Base-by-base conservation (phyloP, 2,888 invertebrate genomes). In the Ypsolopha scabrella region DNA sequence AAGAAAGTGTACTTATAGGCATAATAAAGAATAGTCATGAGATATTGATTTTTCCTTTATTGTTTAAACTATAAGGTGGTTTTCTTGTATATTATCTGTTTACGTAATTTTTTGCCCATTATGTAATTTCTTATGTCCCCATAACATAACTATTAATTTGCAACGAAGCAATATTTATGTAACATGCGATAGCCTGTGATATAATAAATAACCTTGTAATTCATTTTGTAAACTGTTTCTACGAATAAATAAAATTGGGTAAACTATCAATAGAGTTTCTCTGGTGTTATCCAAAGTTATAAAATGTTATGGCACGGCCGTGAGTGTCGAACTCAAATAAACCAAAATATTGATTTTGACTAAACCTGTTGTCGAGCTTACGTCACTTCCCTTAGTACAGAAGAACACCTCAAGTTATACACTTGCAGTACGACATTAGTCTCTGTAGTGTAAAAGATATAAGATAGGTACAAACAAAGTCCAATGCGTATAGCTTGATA, bases 141-240 rank as follows among this genome's bases (percentile, higher is more conserved):
- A 39, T 47, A 33, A n/a, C 51, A 37, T 49, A 43, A 49, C 48
- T 53, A 24, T 24, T 24, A 53, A 34, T 57, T 55, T 54, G 46
- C 65, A 63, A 62, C 57, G 56, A 62, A 61, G 57, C 62, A 58
- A 58, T 60, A 43, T 13, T 11, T 63, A 62, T 62, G 60, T 70
- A 65, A 61, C 68, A 70, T 70, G 67, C 66, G 67, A 69, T 72
- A 74, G 74, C 76, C 81, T 83, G 82, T 83, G 81, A 82, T 24
- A 24, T 24, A 4, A 24, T 81, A 78, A 4, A 24, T 81, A 78
- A 75, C 68, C 73, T 70, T 72, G 13, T 47, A 14, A 38, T 47
- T 47, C 39, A 39, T 49, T 80, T 77, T 78, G 69, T 80, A 76
- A 79, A 71, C 63, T 69, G 69, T 75, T 74, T 75, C 65, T 72